Evolutionary conservation across 1,140 invertebrate genomes (phyloP), one percentile per base, ranked within the genome.

Genomic region (Drosophila azteca): DNA sequence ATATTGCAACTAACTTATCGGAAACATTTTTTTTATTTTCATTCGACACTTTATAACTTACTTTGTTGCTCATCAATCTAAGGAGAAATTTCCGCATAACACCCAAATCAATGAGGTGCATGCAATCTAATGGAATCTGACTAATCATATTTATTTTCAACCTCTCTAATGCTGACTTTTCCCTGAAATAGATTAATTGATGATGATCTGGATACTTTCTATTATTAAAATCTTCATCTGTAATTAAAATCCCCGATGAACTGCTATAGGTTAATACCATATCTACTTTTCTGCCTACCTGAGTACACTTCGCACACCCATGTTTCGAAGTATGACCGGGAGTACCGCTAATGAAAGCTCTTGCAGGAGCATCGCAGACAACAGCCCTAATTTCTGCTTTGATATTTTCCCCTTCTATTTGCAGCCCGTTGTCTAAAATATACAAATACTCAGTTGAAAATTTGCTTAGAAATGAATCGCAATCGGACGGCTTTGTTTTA

Each of bases 321-420:
- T 49, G 46, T 13, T 24, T 22, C 7, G 24, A 51, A n/a, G 49
- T 51, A 15, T 51, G 49, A 26, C 22, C 24, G 11, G 49, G 49
- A 29, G 24, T 51, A 8, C 49, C 26, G 29, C 49, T 51, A n/a
- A 29, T 51, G n/a, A 51, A 51, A 9, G 49, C 49, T 26, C 49
- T 9, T 4, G 49, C 49, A n/a, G 49, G 49, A 29, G 49, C 49
- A 29, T 51, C 49, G 24, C 49, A 51, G n/a, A 51, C 24, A 3
- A 29, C 22, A 29, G 49, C 13, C 49, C 49, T 51, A 26, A 51
- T 51, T 13, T 41, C 39, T 11, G 24, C 11, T 31, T 51, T 31
- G n/a, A 51, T 24, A 51, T 13, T 51, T 29, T 51, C 2, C 8
- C 8, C 13, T 41, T 41, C 39, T 1, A 11, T 11, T n/a, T 41